Base-by-base conservation (phyloP, 2,888 invertebrate genomes). In the Drosophila rubida region DNA sequence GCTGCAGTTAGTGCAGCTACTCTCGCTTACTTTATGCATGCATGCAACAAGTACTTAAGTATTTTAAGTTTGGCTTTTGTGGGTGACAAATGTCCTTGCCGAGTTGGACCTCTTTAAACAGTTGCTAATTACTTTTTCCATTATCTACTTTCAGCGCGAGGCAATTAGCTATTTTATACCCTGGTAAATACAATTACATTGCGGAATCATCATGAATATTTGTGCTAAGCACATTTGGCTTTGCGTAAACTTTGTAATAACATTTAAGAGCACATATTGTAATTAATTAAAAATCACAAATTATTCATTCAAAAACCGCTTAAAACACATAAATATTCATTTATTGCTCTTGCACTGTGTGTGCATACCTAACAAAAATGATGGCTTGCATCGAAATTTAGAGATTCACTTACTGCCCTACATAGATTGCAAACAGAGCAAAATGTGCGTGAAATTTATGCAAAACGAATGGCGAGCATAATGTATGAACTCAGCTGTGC, bases 361-460 rank as follows among this genome's bases (percentile, higher is more conserved):
- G 19, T 22, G 13, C 37, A 16, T 7, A 22, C 23, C 30, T 39
- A 55, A 55, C 27, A 23, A 35, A 55, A 55, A 41, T 51, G 66
- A 66, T 60, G 55, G 59, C 22, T 48, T 63, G 23, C 32, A 54
- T 32, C 42, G 22, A 42, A 42, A 30, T 53, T 65, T 58, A 48
- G 58, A 55, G 54, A 55, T 59, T 51, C 46, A 51, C 50, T 39
- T 39, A 57, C 50, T 75, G 51, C 53, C 63, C 68, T 53, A 49
- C 25, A 42, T 57, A 19, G 46, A 35, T 48, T 64, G 57, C 49
- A 55, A 25, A 37, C 49, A 55, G 22, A 37, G 25, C 60, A 60
- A 79, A 82, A 65, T 76, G 67, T 64, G 80, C 65, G 59, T 72
- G 37, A 76, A 79, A 79, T 80, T 62, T 83, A 83, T 79, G 75